Percentiles rank a stretch among this genome's conserved stretches.
These are phyloP conservation scores for Apis mellifera DNA, from an alignment of 1,140 invertebrate genomes.

Conservation along the genomic window DNA sequence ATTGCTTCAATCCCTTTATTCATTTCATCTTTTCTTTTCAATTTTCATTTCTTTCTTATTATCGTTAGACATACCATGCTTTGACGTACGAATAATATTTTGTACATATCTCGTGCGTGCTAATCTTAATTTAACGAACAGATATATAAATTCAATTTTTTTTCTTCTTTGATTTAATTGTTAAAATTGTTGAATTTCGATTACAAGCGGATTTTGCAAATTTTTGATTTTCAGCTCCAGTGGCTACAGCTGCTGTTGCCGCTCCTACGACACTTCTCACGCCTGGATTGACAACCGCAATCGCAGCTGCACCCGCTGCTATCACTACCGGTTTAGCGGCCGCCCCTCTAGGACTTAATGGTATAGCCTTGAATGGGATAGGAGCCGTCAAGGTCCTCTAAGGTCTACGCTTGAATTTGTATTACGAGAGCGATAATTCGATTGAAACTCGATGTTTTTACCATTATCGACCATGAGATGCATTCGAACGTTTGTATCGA, in stretches of 20 bases:
- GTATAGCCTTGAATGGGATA: constrained; percentile 42
- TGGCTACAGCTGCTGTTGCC: constrained; percentile 43
- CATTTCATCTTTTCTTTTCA: not conserved
- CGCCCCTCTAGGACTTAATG: constrained; percentile 27
- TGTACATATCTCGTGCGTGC: not conserved
- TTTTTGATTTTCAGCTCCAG: constrained; percentile 7
- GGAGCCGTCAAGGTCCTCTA: constrained; percentile 45
- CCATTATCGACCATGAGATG: not conserved
- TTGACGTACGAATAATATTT: not conserved
- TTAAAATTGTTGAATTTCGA: no score
- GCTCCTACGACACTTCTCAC: not conserved
- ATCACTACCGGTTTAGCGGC: constrained; percentile 23
- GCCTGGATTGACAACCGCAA: constrained; percentile 33
- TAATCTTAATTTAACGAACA: not conserved
- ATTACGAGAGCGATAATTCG: not conserved
- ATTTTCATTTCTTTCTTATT: not conserved
- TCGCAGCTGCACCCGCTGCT: constrained; percentile 13
- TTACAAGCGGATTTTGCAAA: not conserved
- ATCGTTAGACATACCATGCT: not conserved
- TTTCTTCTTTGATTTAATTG: no score
- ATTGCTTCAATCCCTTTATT: not conserved
- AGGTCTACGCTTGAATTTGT: not conserved
- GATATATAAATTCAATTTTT: not conserved
- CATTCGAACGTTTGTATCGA: not conserved
- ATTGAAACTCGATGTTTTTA: not conserved